phyloP scores from a whole-genome alignment of 2,113 vertebrate genomes.

The Gorilla gorilla region DNA sequence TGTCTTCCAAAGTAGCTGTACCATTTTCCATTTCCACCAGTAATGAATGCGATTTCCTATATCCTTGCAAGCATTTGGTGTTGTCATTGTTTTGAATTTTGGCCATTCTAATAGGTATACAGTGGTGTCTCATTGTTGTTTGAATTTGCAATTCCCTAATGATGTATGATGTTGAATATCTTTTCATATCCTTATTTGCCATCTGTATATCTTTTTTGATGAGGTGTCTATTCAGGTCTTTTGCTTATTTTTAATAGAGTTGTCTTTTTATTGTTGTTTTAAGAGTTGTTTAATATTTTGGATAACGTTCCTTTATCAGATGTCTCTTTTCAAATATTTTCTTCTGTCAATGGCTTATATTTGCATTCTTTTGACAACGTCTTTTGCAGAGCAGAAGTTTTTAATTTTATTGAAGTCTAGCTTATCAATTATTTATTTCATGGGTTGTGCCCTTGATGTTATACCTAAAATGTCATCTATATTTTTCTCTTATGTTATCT shows the following conservation, averaged over 20 bases:
- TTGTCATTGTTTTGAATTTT: neutral
- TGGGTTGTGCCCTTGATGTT: neutral
- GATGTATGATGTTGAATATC: neutral
- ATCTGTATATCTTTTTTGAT: neutral
- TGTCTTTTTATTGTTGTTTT: neutral
- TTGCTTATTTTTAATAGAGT: neutral
- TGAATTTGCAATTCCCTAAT: neutral
- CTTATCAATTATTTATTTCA: neutral
- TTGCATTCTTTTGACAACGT: neutral
- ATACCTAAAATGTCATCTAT: neutral
- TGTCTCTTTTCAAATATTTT: neutral
- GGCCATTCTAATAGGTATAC: neutral
- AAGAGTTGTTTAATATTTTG: neutral
- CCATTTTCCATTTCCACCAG: neutral
- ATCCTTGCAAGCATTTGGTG: neutral
- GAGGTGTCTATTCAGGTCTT: neutral
- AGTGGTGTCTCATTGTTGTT: neutral
- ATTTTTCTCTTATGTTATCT: neutral
- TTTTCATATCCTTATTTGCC: neutral
- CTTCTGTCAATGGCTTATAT: neutral
- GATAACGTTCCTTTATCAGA: neutral
- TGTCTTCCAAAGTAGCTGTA: neutral
- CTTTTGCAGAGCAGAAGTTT: neutral
- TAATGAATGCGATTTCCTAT: neutral
- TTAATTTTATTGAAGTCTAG: neutral